Conservation (phyloP, 1,140 invertebrate genomes). For the Batillaria attramentaria region DNA sequence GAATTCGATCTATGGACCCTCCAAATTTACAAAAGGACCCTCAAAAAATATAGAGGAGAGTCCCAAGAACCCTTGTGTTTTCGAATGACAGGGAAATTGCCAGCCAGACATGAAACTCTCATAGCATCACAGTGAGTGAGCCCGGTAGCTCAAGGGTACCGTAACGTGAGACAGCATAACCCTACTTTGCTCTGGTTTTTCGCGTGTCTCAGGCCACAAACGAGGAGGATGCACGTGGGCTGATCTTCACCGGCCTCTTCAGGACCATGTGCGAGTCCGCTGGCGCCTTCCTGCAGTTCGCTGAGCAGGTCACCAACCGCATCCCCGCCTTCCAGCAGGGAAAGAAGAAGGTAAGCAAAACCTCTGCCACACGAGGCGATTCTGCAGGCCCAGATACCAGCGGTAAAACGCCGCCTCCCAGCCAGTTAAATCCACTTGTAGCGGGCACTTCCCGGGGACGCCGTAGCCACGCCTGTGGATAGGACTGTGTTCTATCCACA, state of each 20-base stretch:
- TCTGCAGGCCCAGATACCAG: too few relatives aligned
- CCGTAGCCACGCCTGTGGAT: too few relatives aligned
- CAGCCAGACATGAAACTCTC: not conserved
- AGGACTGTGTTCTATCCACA: too few relatives aligned
- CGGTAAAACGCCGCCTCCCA: too few relatives aligned
- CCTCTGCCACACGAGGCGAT: too few relatives aligned
- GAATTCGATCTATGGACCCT: too few relatives aligned
- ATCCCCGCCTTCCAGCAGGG: not conserved
- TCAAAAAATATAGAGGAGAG: too few relatives aligned
- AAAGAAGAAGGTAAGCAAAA: too few relatives aligned
- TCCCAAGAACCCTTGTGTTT: not conserved
- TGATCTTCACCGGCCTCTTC: not conserved
- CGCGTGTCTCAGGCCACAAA: not conserved
- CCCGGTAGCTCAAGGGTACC: not conserved
- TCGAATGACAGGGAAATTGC: not conserved
- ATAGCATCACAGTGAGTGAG: not conserved
- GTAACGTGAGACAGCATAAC: not conserved
- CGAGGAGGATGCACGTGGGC: not conserved
- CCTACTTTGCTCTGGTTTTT: not conserved
- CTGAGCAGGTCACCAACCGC: constrained; percentile 15
- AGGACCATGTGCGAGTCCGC: constrained; percentile 12
- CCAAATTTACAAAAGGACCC: too few relatives aligned
- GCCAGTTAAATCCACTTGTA: too few relatives aligned
- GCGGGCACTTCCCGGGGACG: too few relatives aligned
- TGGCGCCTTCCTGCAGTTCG: not conserved